Evolutionary conservation across 2,113 vertebrate species (phyloP), one percentile per base, ranked within the genome.

Genomic region (Clarias batrachus): DNA sequence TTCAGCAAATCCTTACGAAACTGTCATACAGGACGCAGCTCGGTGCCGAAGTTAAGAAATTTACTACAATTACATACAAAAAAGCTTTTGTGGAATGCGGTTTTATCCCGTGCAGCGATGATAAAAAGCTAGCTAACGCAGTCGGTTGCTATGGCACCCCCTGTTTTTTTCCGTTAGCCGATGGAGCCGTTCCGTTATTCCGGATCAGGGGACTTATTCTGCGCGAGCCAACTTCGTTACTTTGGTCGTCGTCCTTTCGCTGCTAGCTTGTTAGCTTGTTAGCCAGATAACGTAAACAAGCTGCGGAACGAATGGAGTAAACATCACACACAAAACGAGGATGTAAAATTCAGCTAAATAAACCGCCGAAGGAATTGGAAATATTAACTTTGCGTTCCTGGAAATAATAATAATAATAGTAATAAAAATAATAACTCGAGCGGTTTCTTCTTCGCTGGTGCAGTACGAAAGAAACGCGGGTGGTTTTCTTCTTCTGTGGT

Each of bases 1-100:
- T 90, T 89, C 73, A 87, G 87, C 66, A 86, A 91, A 83, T 25
- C 57, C 57, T 12, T 62, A 10, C 87, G 88, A 83, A 91, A 87
- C 56, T 66, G 89, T 60, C 77, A 88, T 66, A 77, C 78, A 81
- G 54, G 83, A 77, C 65, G 88, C 87, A 76, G 71, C 52, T 83
- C 84, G 74, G 80, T 70, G 86, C 83, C 83, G 88, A 83, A 83
- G 83, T 81, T 82, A 3, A 19, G 62, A 66, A 52, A 3, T 82
- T 52, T 52, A 37, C 6, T 1, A 27, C 27, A 54, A 54, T 52
- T 54, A 19, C 5, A n/a, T 27, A 1, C 11, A 0, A 41, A 14
- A 8, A 0, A 66, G 25, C 2, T 62, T 16, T 80, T 54, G 21
- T 66, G 37, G 11, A 19, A 66, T 27, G 14, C 25, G 41, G 12